Conservation (phyloP, 2,888 invertebrate genomes). For the Zhuqinia jingwanae region DNA sequence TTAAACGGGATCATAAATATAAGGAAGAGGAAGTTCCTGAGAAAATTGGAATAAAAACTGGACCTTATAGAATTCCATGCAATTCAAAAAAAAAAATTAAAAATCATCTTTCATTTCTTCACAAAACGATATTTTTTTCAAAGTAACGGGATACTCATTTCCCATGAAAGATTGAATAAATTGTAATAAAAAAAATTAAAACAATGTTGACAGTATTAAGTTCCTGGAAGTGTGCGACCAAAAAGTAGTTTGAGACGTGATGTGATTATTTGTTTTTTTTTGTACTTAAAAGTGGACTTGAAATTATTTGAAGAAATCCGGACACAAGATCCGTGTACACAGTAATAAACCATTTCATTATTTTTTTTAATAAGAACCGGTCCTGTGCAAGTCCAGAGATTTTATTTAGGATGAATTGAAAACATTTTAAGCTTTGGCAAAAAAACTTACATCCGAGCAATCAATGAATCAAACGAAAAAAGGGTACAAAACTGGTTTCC, state of each 20-base stretch:
- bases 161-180: conserved; percentile 43
- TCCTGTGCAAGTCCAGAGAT: conserved; percentile 67
- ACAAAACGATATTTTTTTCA: background rate
- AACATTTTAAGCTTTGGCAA: conserved; percentile 38
- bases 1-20: conserved; percentile 65
- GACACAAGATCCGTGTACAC: conserved; percentile 51
- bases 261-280: conserved; percentile 37
- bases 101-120: conserved; percentile 13
- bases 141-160: conserved; percentile 63
- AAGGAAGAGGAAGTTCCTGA: conserved; percentile 52
- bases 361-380: conserved; percentile 63
- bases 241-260: conserved; percentile 68
- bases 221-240: conserved; percentile 63
- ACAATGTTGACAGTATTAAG: conserved; percentile 37
- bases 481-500: conserved; percentile 70
- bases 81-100: conserved; percentile 40
- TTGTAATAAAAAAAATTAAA: background rate
- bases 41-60: conserved; percentile 59
- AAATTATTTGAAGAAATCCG: no score
- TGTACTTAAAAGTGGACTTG: no score
- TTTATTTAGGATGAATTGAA: conserved; percentile 66
- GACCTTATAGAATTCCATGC: conserved; percentile 54
- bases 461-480: conserved; percentile 56
- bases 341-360: conserved; percentile 4
- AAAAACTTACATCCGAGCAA: conserved; percentile 25